Evolutionary conservation across 1,140 invertebrate genomes (phyloP), one percentile per base, ranked within the genome.

Genomic region (Fopius arisanus): DNA sequence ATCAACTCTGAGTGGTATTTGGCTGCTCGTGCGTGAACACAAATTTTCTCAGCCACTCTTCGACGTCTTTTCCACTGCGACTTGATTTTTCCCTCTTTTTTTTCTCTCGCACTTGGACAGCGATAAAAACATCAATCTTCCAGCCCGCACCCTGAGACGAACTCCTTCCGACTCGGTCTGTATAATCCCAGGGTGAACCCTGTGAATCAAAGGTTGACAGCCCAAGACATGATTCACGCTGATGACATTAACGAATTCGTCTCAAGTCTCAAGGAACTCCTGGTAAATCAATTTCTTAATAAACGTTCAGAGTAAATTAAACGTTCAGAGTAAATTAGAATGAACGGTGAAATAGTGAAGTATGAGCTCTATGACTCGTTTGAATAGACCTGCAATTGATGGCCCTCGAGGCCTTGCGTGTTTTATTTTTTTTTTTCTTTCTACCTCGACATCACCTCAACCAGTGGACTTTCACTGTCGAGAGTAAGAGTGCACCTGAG

Each of bases 391-490:
- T 59, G 26, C 14, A 12, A 59, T 26, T 28, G 54, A 59, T 59
- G 23, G 54, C 54, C 54, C 23, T 59, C 16, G 54, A 59, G 54
- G 54, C 54, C 54, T 59, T 19, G 43, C 43, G 43, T 59, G 54
- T 59, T n/a, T n/a, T n/a, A 3, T 59, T 59, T 59, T 59, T 26
- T 59, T 19, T 59, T 59, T 28, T 23, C 12, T 19, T 3, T 16
- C 26, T 26, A 33, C 16, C 5, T 19, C 28, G 7, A 21, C 48
- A 54, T 54, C 48, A 23, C 21, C 62, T 9, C 14, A 2, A 65
- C 14, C 28, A 63, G 16, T 21, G 54, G 41, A 76, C 74, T 76
- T 76, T 76, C 75, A 76, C 75, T 73, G 70, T 72, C 66, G 70
- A 75, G 70, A 75, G 59, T 70, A 74, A 65, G 28, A 74, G 59